phyloP scores from a whole-genome alignment of 2,797 vertebrate species.

The Microhierax caerulescens region DNA sequence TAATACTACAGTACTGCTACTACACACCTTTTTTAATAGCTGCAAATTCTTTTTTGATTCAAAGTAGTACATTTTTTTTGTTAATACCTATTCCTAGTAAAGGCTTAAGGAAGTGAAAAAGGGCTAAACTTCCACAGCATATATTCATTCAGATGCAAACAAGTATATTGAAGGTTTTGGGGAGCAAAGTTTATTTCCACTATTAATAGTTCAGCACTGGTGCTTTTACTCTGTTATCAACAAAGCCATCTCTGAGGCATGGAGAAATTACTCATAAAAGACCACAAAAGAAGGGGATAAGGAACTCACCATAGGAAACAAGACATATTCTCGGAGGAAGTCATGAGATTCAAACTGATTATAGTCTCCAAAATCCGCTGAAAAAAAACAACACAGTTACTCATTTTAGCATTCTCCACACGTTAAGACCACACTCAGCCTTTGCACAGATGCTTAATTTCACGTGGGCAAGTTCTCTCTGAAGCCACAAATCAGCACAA shows the following conservation, averaged over 20 bases:
- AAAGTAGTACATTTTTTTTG: background rate
- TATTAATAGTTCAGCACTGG: background rate
- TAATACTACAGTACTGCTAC: background rate
- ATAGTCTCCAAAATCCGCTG: constrained; percentile 95
- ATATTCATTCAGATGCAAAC: background rate
- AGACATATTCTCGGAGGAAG: constrained; percentile 93
- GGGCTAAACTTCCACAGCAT: background rate
- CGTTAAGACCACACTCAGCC: background rate
- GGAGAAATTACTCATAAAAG: background rate
- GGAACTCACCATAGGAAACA: constrained; percentile 94
- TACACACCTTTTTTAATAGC: background rate
- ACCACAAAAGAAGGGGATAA: background rate
- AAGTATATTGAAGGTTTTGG: background rate
- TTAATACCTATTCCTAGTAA: background rate
- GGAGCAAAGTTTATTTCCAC: background rate
- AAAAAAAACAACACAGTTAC: constrained; percentile 52
- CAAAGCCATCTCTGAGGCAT: background rate
- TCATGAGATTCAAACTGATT: constrained; percentile 91
- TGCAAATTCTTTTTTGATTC: background rate
- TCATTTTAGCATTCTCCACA: constrained; percentile 25
- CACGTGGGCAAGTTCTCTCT: background rate
- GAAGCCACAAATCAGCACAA: constrained; percentile 5
- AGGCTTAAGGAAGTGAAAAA: background rate
- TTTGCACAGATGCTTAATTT: constrained; percentile 23
- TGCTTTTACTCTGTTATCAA: background rate